These are phyloP conservation scores for Elanoides forficatus DNA, from an alignment of 2,113 vertebrate species.

Conservation along the genomic window DNA sequence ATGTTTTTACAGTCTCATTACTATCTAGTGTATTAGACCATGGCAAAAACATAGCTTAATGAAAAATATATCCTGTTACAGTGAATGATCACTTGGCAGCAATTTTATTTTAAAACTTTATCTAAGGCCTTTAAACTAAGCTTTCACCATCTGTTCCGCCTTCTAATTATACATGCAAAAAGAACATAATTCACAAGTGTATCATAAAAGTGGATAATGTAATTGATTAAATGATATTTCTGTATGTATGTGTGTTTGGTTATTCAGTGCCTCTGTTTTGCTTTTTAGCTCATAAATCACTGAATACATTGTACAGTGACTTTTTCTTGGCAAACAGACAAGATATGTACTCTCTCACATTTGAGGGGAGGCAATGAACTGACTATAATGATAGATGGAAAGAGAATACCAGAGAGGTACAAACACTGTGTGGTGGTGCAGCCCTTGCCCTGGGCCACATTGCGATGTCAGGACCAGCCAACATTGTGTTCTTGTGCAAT, in stretches of 20 bases:
- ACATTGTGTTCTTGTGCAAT: too few species aligned
- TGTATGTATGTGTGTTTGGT: neutral
- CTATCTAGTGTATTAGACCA: conserved; percentile 10
- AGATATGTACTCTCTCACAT: neutral
- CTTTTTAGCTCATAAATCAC: conserved; percentile 52
- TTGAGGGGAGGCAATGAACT: neutral
- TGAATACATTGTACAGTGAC: neutral
- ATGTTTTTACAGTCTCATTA: conserved; percentile 41
- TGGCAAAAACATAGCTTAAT: conserved; percentile 13
- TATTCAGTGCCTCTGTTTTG: conserved; percentile 34
- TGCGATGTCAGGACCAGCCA: too few species aligned
- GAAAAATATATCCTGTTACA: neutral
- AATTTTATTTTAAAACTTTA: conserved; percentile 49
- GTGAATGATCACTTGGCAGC: conserved; percentile 57
- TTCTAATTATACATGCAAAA: conserved; percentile 57
- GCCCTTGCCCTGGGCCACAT: too few species aligned
- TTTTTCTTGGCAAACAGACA: conserved; percentile 28
- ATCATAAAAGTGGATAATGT: conserved; percentile 31
- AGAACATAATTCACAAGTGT: conserved; percentile 42
- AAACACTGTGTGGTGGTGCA: neutral
- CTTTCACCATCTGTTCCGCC: conserved; percentile 53
- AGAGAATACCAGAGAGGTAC: neutral
- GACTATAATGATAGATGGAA: neutral
- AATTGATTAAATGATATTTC: conserved; percentile 55
- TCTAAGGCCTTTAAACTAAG: conserved; percentile 44